phyloP scores from a whole-genome alignment of 2,113 vertebrate genomes.

The Anarhynchus alexandrinus region DNA sequence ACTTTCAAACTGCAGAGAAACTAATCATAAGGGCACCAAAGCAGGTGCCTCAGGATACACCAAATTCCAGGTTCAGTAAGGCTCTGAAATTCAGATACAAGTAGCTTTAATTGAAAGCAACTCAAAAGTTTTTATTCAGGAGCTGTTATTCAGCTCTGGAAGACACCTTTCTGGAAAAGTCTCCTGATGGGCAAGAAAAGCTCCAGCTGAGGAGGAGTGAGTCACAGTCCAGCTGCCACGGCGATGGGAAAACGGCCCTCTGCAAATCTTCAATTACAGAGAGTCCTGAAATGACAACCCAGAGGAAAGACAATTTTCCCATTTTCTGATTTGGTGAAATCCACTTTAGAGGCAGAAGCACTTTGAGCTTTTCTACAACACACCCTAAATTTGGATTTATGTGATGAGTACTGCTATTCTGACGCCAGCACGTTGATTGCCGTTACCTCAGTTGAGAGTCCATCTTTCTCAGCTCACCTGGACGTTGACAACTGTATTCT shows the following conservation, averaged over 20 bases:
- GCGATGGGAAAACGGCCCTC: rapidly evolving
- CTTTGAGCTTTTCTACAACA: background rate
- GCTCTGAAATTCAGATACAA: background rate
- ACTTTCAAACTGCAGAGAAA: background rate
- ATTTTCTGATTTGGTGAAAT: background rate
- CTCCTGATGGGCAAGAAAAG: background rate
- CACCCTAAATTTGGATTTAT: background rate
- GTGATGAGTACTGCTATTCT: background rate
- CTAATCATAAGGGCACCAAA: background rate
- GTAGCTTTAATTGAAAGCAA: background rate
- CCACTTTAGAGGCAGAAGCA: background rate
- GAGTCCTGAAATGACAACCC: background rate
- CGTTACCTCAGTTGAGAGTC: background rate
- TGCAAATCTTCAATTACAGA: background rate
- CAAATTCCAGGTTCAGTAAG: background rate
- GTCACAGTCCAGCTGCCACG: background rate
- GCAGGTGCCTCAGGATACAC: background rate
- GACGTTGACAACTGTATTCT: background rate
- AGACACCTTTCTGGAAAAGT: background rate
- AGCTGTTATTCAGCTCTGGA: background rate
- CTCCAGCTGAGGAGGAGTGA: background rate
- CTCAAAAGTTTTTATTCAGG: background rate
- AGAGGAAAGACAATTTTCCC: background rate
- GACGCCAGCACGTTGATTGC: rapidly evolving
- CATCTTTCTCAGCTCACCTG: background rate